Evolutionary conservation across 2,113 vertebrate species (phyloP).

Genomic region (Paramormyrops kingsleyae): DNA sequence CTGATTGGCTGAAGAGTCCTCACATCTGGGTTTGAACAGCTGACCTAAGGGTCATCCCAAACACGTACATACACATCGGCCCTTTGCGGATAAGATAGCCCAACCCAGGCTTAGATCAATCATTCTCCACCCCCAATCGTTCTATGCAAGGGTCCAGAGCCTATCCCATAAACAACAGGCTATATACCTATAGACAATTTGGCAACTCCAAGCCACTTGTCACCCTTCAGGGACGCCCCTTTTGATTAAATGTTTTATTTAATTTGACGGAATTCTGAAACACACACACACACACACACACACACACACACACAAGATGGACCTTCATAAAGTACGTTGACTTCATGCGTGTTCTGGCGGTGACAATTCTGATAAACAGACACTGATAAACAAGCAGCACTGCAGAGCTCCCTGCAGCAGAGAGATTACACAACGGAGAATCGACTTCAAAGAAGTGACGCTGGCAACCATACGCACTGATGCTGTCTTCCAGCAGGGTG

Average conservation of each 20-base stretch:
- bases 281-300: not conserved
- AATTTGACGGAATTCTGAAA: not conserved
- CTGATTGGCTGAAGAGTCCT: not conserved
- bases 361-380: not conserved
- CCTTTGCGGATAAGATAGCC: too few species aligned
- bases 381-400: not conserved
- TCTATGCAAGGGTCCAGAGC: not conserved
- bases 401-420: not conserved
- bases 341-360: not conserved
- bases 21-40: too few species aligned
- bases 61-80: too few species aligned
- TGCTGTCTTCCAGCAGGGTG: constrained; percentile 75
- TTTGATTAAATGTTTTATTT: not conserved
- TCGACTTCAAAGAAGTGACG: not conserved
- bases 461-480: constrained; percentile 58
- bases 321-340: not conserved
- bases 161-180: not conserved
- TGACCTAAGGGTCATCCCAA: too few species aligned
- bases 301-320: not conserved
- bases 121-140: not conserved
- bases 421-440: not conserved
- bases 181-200: not conserved
- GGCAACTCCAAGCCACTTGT: not conserved
- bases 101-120: not conserved
- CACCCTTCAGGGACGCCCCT: not conserved